Percentiles rank a stretch among this genome's conserved stretches.
Conservation (phyloP, 2,888 invertebrate genomes). For the Celastrina argiolus region DNA sequence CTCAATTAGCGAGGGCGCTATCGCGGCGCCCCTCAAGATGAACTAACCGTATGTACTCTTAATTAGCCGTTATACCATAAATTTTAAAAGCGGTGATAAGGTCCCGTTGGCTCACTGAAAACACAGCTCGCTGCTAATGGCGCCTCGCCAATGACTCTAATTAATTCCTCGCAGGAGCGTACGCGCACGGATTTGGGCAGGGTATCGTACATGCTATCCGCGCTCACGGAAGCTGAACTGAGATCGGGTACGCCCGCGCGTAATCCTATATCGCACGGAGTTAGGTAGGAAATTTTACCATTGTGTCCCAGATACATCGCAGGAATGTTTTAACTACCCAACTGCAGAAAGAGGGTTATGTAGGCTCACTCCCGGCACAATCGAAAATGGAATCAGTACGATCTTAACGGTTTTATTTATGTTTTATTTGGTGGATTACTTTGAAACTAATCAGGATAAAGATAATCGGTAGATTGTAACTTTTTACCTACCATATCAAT, state of each 20-base stretch:
- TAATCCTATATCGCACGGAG: slow-evolving; percentile 12
- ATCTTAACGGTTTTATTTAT: too few relatives aligned
- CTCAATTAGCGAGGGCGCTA: slow-evolving; percentile 61
- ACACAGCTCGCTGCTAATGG: slow-evolving; percentile 53
- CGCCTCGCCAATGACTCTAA: slow-evolving; percentile 59
- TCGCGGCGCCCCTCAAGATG: slow-evolving; percentile 63
- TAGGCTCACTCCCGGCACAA: too few relatives aligned
- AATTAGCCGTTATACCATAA: slow-evolving; percentile 71
- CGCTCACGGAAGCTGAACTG: slow-evolving; percentile 23
- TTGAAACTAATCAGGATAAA: too few relatives aligned
- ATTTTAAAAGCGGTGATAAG: slow-evolving; percentile 69
- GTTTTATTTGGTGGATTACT: too few relatives aligned
- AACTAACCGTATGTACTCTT: slow-evolving; percentile 60
- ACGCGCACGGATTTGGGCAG: slow-evolving; percentile 37
- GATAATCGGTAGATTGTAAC: too few relatives aligned
- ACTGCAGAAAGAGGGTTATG: too few relatives aligned
- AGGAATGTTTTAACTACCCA: too few relatives aligned
- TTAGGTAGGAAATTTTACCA: slow-evolving; percentile 14
- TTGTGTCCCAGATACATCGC: background rate
- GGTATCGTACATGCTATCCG: slow-evolving; percentile 29
- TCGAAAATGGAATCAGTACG: too few relatives aligned
- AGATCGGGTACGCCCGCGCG: slow-evolving; percentile 24
- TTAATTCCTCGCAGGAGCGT: slow-evolving; percentile 52
- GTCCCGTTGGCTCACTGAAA: slow-evolving; percentile 59
- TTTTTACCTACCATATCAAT: too few relatives aligned